These are phyloP conservation scores for Drosophila aff. DNA, from an alignment of 1,140 invertebrate species.

Conservation along the genomic window DNA sequence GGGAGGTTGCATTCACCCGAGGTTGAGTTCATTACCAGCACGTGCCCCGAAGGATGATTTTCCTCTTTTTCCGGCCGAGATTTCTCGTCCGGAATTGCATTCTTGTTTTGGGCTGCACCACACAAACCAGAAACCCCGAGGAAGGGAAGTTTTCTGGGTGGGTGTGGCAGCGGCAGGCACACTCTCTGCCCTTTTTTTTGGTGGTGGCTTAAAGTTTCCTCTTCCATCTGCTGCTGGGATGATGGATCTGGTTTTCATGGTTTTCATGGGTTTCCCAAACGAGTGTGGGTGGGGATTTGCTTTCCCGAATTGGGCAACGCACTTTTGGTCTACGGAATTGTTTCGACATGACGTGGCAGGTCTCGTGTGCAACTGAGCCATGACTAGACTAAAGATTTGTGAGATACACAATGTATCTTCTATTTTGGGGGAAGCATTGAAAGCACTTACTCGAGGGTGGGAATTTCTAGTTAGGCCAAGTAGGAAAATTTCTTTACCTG, in stretches of 20 bases:
- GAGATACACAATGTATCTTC: slow-evolving; percentile 29
- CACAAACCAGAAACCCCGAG: slow-evolving; percentile 12
- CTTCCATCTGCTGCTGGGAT: slow-evolving; percentile 30
- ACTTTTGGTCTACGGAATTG: slow-evolving; percentile 21
- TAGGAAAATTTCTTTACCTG: slow-evolving; percentile 57
- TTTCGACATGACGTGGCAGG: slow-evolving; percentile 45
- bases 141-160: slow-evolving; percentile 16
- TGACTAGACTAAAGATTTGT: slow-evolving; percentile 26
- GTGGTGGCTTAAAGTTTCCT: slow-evolving; percentile 52
- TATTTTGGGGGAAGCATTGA: not conserved
- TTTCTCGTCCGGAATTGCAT: slow-evolving; percentile 70
- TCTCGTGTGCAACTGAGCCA: slow-evolving; percentile 32
- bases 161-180: slow-evolving; percentile 17
- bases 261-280: slow-evolving; percentile 1
- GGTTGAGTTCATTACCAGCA: slow-evolving; percentile 76
- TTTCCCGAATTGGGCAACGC: slow-evolving; percentile 27
- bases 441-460: slow-evolving; percentile 30
- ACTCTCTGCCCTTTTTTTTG: slow-evolving; percentile 27
- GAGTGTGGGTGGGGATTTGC: slow-evolving; percentile 2
- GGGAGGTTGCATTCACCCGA: slow-evolving; percentile 61
- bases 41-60: slow-evolving; percentile 64
- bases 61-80: slow-evolving; percentile 60
- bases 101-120: slow-evolving; percentile 66
- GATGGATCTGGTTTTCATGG: slow-evolving; percentile 44
- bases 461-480: slow-evolving; percentile 1